Evolutionary conservation across 2,888 invertebrate species (phyloP), one percentile per base, ranked within the genome.

Genomic region (Synergus gifuensis): DNA sequence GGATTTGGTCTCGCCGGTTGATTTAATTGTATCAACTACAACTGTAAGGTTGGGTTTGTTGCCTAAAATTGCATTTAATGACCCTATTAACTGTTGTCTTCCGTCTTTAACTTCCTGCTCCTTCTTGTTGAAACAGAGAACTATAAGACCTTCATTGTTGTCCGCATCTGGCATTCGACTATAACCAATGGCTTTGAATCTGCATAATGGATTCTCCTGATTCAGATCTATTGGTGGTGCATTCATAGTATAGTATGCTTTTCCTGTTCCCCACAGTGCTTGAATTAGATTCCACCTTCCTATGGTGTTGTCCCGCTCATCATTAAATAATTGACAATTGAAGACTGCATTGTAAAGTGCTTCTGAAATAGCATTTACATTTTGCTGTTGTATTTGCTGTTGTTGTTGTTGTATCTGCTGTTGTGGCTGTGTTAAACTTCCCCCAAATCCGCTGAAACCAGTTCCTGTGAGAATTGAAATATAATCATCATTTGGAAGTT

Each of bases 281-380:
- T 99, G 98, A 76, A 99, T 93, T 88, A 98, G 96, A 92, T 99
- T 99, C 96, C 98, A 98, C 90, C 97, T 97, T 3, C 98, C 98
- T 46, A 99, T 94, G 44, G 98, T 96, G 81, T 96, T 96, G 91
- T 99, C 99, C 54, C 99, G 94, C 90, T 99, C 99, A 91, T 99
- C 99, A 18, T 98, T 98, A 91, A 97, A 99, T 76, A 99, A 95
- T 76, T 95, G 95, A 82, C 96, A 96, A 89, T 96, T 96, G 85
- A 96, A 95, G 1, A 97, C 95, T 0, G 96, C 95, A 81, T 95
- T 95, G 11, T 95, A 95, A 64, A 97, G 93, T 0, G 95, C 95
- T 88, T 96, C 96, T 58, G 91, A 90, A 67, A 95, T 94, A 0
- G 95, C 94, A 81, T 94, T 94, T 1, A 94, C 90, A 0, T 94